A percentile compares a stretch with the other conserved stretches of the same genome.
Evolutionary conservation across 2,113 vertebrate genomes (phyloP).

Genomic region (Phyllostomus discolor): DNA sequence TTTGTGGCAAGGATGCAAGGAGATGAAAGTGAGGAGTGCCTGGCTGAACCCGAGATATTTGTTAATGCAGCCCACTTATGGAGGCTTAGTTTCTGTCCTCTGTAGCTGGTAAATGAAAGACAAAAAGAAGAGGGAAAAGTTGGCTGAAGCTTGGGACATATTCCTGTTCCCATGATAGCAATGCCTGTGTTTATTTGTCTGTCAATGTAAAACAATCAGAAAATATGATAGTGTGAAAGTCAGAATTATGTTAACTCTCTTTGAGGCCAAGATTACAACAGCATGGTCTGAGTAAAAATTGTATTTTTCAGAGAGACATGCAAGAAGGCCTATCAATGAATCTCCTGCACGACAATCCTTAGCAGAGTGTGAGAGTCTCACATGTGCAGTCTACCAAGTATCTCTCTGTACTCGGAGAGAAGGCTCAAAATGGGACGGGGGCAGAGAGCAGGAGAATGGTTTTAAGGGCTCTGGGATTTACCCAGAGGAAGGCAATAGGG

Average conservation of each 20-base stretch:
- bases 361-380: neutral
- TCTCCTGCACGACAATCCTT: neutral
- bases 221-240: conserved; percentile 19
- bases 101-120: neutral
- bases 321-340: conserved; percentile 13
- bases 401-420: neutral
- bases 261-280: neutral
- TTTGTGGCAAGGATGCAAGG: neutral
- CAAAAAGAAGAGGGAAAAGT: neutral
- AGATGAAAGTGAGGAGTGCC: neutral
- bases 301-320: conserved; percentile 9
- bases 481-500: neutral
- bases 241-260: neutral
- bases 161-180: neutral
- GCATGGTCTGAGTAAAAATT: conserved; percentile 23
- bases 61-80: neutral
- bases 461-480: conserved; percentile 8
- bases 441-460: neutral
- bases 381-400: neutral
- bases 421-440: neutral
- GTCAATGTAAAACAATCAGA: neutral
- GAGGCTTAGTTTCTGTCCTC: neutral
- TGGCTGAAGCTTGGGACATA: neutral
- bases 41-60: neutral
- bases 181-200: neutral